Base-by-base conservation (phyloP, 2,888 invertebrate genomes). In the Epiblema foenella region DNA sequence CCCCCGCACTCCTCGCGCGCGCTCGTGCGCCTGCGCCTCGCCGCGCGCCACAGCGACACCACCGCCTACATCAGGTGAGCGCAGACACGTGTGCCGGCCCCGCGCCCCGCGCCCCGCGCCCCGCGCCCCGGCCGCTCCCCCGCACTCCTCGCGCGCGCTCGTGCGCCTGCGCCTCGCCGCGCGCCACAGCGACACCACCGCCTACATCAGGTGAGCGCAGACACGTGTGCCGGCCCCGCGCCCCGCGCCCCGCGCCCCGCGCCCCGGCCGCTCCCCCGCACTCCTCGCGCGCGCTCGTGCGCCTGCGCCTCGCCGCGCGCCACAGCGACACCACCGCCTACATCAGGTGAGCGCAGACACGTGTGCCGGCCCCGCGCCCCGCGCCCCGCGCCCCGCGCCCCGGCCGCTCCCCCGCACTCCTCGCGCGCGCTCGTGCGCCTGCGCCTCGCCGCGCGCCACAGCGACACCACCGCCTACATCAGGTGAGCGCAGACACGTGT, bases 191-290 rank as follows among this genome's bases (percentile, higher is more conserved):
- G 51, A 51, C 51, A 18, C n/a, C n/a, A n/a, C 46, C 46, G 46
- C 46, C n/a, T 46, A 46, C 12, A 46, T 46, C 12, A 46, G 46
- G 46, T 46, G n/a, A 5, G 9, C 9, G 7, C 33, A 33, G 0
- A 7, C 8, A 33, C 33, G 33, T 33, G 8, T 33, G 24, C 2
- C 24, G 24, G 24, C 24, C 4, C 24, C 2, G 24, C 24, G 24
- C 24, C 24, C 2, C 24, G 24, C 24, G 68, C 96, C 97, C 64
- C 96, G 96, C 83, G 95, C 95, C n/a, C n/a, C n/a, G n/a, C n/a
- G 80, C 91, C 98, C 79, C 98, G 99, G 99, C 96, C 97, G 87
- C 97, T 99, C 84, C 97, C 97, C 98, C 99, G 69, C 97, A 96
- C 89, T 95, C 97, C 85, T 95, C 97, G 57, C 98, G 97, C 88